Conservation (phyloP, 2,113 vertebrate species). For the Grallaria varia region DNA sequence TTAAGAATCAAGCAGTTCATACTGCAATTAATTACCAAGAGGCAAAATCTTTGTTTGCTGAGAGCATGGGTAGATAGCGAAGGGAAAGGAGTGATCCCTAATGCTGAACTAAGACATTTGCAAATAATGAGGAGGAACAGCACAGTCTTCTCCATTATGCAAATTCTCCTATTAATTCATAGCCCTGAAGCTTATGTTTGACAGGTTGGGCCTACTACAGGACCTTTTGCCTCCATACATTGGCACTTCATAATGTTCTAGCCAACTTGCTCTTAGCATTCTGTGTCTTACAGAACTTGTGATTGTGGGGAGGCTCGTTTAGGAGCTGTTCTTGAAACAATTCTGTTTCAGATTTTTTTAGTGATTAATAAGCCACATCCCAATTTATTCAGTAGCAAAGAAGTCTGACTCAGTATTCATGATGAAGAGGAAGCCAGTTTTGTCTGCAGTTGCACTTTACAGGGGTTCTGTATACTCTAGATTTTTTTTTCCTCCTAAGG, state of each 20-base stretch:
- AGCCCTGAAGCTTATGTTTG: neutral
- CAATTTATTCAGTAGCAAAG: neutral
- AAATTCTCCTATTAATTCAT: neutral
- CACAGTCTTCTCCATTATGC: neutral
- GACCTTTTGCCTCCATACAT: fast-evolving
- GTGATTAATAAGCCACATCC: neutral
- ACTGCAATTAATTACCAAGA: neutral
- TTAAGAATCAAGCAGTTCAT: neutral
- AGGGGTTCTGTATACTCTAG: neutral
- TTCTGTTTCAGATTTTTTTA: neutral
- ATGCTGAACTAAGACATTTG: neutral
- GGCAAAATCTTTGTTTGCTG: neutral
- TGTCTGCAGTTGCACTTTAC: neutral
- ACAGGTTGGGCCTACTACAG: neutral
- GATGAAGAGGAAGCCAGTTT: neutral
- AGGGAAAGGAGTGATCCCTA: neutral
- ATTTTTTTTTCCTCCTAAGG: neutral
- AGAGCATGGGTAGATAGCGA: neutral
- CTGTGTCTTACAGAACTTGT: neutral
- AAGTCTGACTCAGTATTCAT: neutral
- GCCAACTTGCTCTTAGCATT: neutral
- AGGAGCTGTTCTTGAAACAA: neutral
- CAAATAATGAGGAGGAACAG: neutral
- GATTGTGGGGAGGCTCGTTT: neutral
- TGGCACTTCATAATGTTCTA: neutral